These are phyloP conservation scores for Troilus luridus DNA, from an alignment of 2,888 invertebrate genomes.

Conservation along the genomic window DNA sequence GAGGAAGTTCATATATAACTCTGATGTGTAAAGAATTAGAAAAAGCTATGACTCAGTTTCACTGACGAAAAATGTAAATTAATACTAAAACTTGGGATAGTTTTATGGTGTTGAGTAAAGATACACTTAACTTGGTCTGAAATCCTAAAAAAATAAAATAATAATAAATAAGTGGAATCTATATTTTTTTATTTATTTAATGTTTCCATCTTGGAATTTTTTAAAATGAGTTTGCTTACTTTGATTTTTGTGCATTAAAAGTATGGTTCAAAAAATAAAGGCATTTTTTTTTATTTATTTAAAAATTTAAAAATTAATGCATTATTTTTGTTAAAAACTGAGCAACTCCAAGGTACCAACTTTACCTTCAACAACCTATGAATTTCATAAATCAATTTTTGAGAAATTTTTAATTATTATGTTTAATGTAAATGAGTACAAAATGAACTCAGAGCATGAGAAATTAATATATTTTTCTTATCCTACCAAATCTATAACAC, in stretches of 20 bases:
- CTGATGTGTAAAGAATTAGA: slow-evolving; percentile 43
- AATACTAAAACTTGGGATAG: neutral
- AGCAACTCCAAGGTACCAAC: neutral
- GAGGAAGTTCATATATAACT: slow-evolving; percentile 54
- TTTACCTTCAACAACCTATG: neutral
- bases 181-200: neutral
- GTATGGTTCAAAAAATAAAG: no score
- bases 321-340: no score
- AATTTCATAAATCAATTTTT: neutral
- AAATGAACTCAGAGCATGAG: neutral
- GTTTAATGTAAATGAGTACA: neutral
- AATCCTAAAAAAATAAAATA: neutral
- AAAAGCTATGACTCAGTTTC: slow-evolving; percentile 38
- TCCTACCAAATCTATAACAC: neutral
- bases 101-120: neutral
- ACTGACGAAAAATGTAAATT: slow-evolving; percentile 14
- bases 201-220: neutral
- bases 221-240: no score
- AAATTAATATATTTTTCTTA: neutral
- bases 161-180: neutral
- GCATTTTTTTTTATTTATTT: neutral
- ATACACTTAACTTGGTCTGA: neutral
- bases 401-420: neutral
- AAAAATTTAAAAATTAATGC: neutral
- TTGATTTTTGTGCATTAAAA: no score